phyloP scores from a whole-genome alignment of 1,140 invertebrate species.

The Dysdera silvatica region DNA sequence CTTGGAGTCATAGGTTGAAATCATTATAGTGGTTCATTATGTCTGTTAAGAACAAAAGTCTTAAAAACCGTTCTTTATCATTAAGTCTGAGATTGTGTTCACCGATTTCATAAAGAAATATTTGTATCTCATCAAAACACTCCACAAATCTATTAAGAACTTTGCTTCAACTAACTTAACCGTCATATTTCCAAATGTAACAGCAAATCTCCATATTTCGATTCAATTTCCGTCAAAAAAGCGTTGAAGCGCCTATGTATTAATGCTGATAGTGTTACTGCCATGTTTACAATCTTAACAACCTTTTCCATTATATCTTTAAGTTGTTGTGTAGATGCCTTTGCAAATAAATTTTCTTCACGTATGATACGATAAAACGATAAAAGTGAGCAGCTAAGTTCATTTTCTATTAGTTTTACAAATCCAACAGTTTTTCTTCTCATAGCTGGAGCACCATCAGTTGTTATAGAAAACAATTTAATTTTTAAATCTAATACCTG shows the following conservation, averaged over 20 bases:
- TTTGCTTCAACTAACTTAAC: not conserved
- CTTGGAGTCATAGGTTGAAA: slow-evolving; percentile 1
- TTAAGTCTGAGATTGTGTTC: not conserved
- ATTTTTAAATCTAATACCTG: no score
- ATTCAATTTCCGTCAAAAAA: not conserved
- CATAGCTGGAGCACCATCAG: not conserved
- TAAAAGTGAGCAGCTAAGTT: not conserved
- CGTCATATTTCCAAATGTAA: not conserved
- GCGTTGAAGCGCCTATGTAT: not conserved
- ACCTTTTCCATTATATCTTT: not conserved
- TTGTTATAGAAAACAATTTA: no score
- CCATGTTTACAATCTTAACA: slow-evolving; percentile 1
- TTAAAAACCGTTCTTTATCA: slow-evolving; percentile 1
- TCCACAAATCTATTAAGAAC: slow-evolving; percentile 8
- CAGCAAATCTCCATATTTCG: not conserved
- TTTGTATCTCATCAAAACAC: slow-evolving; percentile 5
- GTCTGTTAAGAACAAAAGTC: not conserved
- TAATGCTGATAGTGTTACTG: slow-evolving; percentile 1
- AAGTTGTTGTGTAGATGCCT: not conserved
- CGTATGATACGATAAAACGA: not conserved
- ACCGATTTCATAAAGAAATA: slow-evolving; percentile 1
- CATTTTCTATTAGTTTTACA: not conserved
- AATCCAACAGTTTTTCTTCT: not conserved
- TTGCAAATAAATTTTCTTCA: not conserved
- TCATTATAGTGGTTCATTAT: not conserved